phyloP scores from a whole-genome alignment of 2,888 invertebrate species.

The Parthenolecanium corni region DNA sequence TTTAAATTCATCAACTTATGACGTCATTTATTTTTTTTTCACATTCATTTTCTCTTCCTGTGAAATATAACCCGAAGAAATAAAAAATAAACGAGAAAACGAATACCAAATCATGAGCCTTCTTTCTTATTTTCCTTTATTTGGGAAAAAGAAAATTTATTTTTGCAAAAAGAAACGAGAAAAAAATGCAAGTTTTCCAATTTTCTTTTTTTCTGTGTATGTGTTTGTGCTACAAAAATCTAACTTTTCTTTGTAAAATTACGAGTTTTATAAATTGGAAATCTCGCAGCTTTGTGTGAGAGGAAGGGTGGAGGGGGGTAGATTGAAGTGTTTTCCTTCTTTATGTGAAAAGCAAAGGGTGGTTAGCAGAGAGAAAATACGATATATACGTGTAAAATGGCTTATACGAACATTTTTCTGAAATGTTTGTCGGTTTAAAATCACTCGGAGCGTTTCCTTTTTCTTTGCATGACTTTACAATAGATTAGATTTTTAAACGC shows the following conservation, averaged over 20 bases:
- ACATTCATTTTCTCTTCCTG: not conserved
- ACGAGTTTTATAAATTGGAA: conserved; percentile 20
- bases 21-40: not conserved
- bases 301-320: not conserved
- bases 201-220: conserved; percentile 8
- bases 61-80: not conserved
- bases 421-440: too few relatives aligned
- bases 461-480: too few relatives aligned
- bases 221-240: not conserved
- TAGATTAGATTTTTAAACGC: too few relatives aligned
- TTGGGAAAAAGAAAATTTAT: not conserved
- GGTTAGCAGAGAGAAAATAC: too few relatives aligned
- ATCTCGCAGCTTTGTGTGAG: not conserved
- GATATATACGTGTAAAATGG: too few relatives aligned
- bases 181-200: conserved; percentile 13
- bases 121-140: not conserved
- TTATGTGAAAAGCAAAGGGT: too few relatives aligned
- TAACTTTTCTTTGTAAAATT: conserved; percentile 1
- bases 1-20: not conserved
- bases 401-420: too few relatives aligned
- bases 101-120: not conserved
- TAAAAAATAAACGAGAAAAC: not conserved
- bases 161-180: too few relatives aligned
- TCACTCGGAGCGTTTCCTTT: too few relatives aligned
- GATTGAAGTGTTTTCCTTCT: too few relatives aligned